A percentile compares a stretch with the other conserved stretches of the same genome.
Conservation (phyloP, 2,113 vertebrate genomes). For the Bucco capensis region DNA sequence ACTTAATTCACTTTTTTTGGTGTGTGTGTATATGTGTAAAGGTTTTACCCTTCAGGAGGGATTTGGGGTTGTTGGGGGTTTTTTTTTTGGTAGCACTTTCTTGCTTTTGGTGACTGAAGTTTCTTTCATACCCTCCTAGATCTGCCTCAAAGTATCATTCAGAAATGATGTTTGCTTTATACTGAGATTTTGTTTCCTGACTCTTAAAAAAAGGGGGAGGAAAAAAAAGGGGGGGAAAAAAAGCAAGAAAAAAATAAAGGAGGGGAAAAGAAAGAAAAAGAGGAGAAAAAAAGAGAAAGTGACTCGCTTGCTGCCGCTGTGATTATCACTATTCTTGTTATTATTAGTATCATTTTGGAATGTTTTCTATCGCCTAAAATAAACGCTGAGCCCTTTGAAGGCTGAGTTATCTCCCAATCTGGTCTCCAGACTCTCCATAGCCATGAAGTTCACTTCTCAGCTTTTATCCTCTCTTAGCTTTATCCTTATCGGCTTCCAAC, state of each 20-base stretch:
- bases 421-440: neutral
- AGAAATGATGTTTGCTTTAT: neutral
- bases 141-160: neutral
- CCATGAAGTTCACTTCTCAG: conserved; percentile 46
- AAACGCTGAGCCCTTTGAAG: neutral
- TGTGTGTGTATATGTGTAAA: neutral
- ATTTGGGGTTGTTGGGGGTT: too few relatives aligned
- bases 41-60: neutral
- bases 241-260: neutral
- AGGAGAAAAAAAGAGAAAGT: neutral
- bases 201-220: neutral
- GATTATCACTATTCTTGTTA: neutral
- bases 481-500: neutral
- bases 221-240: neutral
- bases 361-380: neutral
- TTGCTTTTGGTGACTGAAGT: neutral
- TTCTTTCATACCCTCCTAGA: conserved; percentile 19
- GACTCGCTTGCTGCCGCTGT: neutral
- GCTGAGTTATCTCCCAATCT: neutral
- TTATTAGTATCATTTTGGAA: neutral
- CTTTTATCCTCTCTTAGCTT: neutral
- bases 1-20: neutral
- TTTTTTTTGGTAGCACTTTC: neutral
- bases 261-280: neutral
- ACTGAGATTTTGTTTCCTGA: neutral